phyloP scores from a whole-genome alignment of 2,888 invertebrate species.

The Pyralis farinalis region DNA sequence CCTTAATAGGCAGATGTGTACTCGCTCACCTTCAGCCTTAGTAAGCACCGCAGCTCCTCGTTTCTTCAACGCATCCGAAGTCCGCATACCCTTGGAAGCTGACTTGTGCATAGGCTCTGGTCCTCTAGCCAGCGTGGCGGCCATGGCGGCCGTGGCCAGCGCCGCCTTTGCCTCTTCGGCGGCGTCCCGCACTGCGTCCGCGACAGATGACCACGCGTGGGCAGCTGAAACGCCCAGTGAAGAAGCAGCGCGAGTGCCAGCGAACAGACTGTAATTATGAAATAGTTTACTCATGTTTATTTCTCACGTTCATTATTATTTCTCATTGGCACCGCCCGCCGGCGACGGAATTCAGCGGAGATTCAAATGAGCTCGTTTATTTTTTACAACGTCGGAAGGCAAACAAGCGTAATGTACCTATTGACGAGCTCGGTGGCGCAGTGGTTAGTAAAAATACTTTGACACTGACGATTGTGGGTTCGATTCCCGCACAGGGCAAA shows the following conservation, averaged over 20 bases:
- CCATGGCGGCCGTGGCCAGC: constrained; percentile 45
- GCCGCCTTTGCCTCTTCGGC: constrained; percentile 57
- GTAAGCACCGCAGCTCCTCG: constrained; percentile 67
- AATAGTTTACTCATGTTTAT: not conserved
- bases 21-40: constrained; percentile 54
- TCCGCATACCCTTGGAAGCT: constrained; percentile 58
- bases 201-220: constrained; percentile 82
- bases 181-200: constrained; percentile 69
- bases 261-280: constrained; percentile 79
- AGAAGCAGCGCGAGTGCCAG: constrained; percentile 86
- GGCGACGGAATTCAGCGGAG: no score
- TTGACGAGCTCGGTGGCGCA: no score
- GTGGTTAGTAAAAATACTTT: no score
- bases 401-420: no score
- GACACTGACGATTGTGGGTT: no score
- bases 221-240: constrained; percentile 86
- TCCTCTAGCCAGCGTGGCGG: constrained; percentile 54
- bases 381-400: no score
- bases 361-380: no score
- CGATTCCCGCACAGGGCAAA: no score
- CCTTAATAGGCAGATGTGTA: no score
- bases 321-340: no score
- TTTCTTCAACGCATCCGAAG: constrained; percentile 77
- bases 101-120: constrained; percentile 63
- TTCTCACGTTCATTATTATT: no score